Evolutionary conservation across 53 echinoderm and acorn worm genomes (phyloP).

Genomic region (Arbacia lixula): DNA sequence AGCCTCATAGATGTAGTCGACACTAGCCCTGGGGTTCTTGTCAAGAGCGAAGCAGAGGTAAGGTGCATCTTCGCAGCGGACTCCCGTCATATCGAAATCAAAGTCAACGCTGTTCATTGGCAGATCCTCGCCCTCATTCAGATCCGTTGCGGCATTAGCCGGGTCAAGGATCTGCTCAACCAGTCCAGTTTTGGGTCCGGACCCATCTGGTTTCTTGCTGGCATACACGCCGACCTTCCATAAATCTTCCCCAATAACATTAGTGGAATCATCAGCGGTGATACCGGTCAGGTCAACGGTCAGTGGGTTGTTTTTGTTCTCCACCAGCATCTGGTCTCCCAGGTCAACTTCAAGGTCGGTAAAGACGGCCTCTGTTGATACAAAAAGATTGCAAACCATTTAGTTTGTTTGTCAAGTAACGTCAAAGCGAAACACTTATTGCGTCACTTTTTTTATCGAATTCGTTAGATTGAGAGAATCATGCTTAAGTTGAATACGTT

Average conservation of each 20-base stretch:
- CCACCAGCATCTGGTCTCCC: constrained; percentile 67
- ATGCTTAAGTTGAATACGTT: too few species aligned
- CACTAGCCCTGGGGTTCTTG: constrained; percentile 53
- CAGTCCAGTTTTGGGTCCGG: constrained; percentile 42
- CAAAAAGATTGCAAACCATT: too few species aligned
- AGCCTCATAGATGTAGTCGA: constrained; percentile 46
- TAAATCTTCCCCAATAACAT: constrained; percentile 40
- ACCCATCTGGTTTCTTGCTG: constrained; percentile 23
- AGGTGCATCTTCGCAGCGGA: constrained; percentile 46
- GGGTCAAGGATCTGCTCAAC: constrained; percentile 36
- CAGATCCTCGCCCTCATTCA: constrained; percentile 16
- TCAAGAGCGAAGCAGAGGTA: constrained; percentile 58
- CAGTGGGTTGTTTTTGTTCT: constrained; percentile 63
- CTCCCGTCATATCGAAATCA: constrained; percentile 37
- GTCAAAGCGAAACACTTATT: too few species aligned
- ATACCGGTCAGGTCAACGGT: constrained; percentile 67
- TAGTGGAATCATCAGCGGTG: constrained; percentile 59
- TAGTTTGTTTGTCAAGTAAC: too few species aligned
- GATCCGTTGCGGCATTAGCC: not conserved
- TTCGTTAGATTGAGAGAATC: too few species aligned
- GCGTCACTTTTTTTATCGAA: too few species aligned
- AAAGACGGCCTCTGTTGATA: constrained; percentile 64
- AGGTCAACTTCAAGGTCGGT: constrained; percentile 63
- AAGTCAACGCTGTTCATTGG: constrained; percentile 19
- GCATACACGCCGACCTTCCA: constrained; percentile 49